Percentiles rank a stretch among this genome's conserved stretches.
phyloP scores from a whole-genome alignment of 2,888 invertebrate genomes.

The Polylopha cassiicola region DNA sequence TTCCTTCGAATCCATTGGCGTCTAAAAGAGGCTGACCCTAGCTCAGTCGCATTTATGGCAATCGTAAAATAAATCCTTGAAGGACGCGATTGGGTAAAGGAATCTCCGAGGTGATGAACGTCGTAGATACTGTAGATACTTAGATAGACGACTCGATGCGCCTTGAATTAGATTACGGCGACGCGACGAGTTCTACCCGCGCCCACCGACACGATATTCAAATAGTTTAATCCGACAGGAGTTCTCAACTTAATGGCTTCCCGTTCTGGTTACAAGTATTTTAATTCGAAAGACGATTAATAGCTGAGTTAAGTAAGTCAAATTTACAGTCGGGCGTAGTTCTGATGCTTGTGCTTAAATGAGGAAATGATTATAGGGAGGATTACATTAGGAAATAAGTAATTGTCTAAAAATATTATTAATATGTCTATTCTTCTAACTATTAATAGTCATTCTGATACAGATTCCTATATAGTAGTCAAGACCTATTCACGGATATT shows the following conservation, averaged over 20 bases:
- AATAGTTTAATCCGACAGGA: slow-evolving; percentile 8
- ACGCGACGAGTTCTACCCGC: neutral
- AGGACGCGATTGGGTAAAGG: slow-evolving; percentile 33
- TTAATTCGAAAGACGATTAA: slow-evolving; percentile 1
- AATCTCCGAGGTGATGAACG: slow-evolving; percentile 39
- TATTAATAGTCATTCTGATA: too few relatives aligned
- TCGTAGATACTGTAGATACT: slow-evolving; percentile 14
- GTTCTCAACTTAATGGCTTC: slow-evolving; percentile 8
- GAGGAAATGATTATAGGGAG: too few relatives aligned
- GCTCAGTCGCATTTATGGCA: slow-evolving; percentile 42
- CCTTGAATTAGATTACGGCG: slow-evolving; percentile 13
- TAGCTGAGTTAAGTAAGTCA: neutral
- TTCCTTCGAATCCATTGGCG: slow-evolving; percentile 34
- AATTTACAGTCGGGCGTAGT: too few relatives aligned
- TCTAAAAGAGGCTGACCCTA: slow-evolving; percentile 28
- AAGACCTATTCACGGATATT: too few relatives aligned
- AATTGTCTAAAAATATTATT: too few relatives aligned
- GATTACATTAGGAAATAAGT: too few relatives aligned
- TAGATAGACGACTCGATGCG: neutral
- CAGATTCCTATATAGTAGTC: too few relatives aligned
- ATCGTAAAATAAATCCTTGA: slow-evolving; percentile 50
- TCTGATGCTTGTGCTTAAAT: too few relatives aligned
- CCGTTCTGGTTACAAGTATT: slow-evolving; percentile 5
- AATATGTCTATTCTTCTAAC: too few relatives aligned
- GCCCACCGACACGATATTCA: slow-evolving; percentile 2